Evolutionary conservation across 2,797 vertebrate genomes (phyloP), one percentile per base, ranked within the genome.

Genomic region (Hypotaenidia okinawae): DNA sequence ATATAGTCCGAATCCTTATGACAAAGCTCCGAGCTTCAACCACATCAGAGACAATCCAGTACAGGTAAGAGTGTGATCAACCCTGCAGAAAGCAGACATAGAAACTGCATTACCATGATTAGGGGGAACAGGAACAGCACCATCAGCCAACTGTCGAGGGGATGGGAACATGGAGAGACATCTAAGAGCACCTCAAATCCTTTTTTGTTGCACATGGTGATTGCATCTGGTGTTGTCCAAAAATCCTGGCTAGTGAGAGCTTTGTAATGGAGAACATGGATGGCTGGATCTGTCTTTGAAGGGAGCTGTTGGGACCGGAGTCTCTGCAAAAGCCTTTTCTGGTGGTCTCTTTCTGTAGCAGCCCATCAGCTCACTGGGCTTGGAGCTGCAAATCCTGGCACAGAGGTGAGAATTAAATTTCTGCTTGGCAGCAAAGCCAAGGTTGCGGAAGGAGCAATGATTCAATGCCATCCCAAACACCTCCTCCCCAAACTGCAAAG

Each of bases 1-100:
- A 99, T 97, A 99, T 99, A 1, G 99, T 99, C 88, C 98, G 99
- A 77, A 99, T 99, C 95, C 98, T 99, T 66, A 99, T 99, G 99
- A 99, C 99, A 5, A 99, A 99, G 94, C 98, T 99, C 69, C 98
- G 99, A 93, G 99, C 99, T 11, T 99, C 99, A 5, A 99, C 99
- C 87, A 99, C 99, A 0, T 99, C 99, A 0, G 99, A 99, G 97
- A 99, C 99, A 0, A 99, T 99, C 91, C 99, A 99, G 95, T 99
- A 99, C 98, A 99, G 99, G 99, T 99, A 96, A 84, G 59, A 54
- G 25, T 3, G 0, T 5, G 27, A 72, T 13, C 0, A 0, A 15
- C 39, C 54, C 43, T 57, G 58, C 35, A 35, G 35, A 25, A 79
- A 69, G 17, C 57, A 78, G 35, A 51, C 10, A 27, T 39, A 43